Percentiles rank a stretch among this genome's conserved stretches.
Conservation (phyloP, 2,888 invertebrate species). For the Aromia moschata region DNA sequence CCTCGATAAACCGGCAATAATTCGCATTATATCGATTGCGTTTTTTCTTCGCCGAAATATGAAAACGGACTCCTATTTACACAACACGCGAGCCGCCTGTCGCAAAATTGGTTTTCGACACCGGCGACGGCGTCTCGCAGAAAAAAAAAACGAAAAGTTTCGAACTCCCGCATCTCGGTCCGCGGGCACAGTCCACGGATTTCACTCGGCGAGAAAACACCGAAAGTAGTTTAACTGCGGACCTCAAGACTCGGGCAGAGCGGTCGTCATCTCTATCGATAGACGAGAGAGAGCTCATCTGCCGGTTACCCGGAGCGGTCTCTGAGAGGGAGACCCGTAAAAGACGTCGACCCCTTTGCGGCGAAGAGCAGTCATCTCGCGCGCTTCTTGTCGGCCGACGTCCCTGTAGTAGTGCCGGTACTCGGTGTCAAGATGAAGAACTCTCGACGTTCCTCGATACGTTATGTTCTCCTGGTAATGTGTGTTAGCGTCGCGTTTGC, state of each 20-base stretch:
- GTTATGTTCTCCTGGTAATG: constrained; percentile 53
- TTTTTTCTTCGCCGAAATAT: not conserved
- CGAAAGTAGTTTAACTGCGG: constrained; percentile 14
- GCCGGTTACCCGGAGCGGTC: not conserved
- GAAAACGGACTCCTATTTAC: not conserved
- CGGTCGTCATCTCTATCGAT: constrained; percentile 8
- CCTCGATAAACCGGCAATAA: not conserved
- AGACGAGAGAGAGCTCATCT: constrained; percentile 25
- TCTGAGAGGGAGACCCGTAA: constrained; percentile 26
- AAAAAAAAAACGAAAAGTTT: not conserved
- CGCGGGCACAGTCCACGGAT: not conserved
- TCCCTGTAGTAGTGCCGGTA: constrained; percentile 22
- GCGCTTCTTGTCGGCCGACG: constrained; percentile 27
- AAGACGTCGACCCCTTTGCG: constrained; percentile 15
- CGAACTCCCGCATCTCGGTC: not conserved
- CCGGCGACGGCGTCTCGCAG: not conserved
- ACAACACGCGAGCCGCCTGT: not conserved
- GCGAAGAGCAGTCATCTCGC: constrained; percentile 21
- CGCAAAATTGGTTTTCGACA: not conserved
- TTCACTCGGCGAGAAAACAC: constrained; percentile 3
- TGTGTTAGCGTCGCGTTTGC: constrained; percentile 49
- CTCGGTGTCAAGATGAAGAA: constrained; percentile 47
- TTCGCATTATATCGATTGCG: not conserved
- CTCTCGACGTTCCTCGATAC: constrained; percentile 46
- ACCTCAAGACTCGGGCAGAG: constrained; percentile 3